phyloP scores from a whole-genome alignment of 2,797 vertebrate genomes.

The Coendou prehensilis region DNA sequence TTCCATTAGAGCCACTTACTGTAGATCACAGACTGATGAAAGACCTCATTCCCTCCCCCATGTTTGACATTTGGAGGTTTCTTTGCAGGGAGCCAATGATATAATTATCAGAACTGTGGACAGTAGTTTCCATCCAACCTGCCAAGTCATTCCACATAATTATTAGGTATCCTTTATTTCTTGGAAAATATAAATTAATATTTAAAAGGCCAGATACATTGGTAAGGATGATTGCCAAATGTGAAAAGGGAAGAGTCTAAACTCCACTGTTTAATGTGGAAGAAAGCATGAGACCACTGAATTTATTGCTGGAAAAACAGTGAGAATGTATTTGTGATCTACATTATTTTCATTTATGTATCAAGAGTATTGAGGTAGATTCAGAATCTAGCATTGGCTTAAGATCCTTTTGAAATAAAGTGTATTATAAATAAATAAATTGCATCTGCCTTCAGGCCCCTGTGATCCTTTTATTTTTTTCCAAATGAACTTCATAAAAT shows the following conservation, averaged over 20 bases:
- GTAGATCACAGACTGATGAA: not conserved
- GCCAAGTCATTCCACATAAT: not conserved
- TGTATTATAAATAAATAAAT: conserved; percentile 48
- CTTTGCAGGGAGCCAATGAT: not conserved
- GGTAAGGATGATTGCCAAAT: not conserved
- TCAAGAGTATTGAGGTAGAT: not conserved
- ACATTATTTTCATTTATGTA: not conserved
- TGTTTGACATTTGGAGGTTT: not conserved
- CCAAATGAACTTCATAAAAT: not conserved
- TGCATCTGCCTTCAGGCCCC: not conserved
- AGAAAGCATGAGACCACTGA: not conserved
- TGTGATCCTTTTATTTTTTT: conserved; percentile 5
- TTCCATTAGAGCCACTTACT: not conserved
- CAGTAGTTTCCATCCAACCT: not conserved
- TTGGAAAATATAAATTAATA: conserved; percentile 36
- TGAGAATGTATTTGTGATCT: not conserved
- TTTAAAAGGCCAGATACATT: not conserved
- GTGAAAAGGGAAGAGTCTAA: conserved; percentile 1
- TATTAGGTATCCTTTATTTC: not conserved
- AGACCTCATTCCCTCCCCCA: not conserved
- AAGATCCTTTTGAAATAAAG: conserved; percentile 50
- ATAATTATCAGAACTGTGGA: not conserved
- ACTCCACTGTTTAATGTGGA: not conserved
- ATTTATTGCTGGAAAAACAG: not conserved
- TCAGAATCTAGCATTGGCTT: not conserved